Evolutionary conservation across 1,140 invertebrate genomes (phyloP).

Genomic region (Littorina saxatilis): DNA sequence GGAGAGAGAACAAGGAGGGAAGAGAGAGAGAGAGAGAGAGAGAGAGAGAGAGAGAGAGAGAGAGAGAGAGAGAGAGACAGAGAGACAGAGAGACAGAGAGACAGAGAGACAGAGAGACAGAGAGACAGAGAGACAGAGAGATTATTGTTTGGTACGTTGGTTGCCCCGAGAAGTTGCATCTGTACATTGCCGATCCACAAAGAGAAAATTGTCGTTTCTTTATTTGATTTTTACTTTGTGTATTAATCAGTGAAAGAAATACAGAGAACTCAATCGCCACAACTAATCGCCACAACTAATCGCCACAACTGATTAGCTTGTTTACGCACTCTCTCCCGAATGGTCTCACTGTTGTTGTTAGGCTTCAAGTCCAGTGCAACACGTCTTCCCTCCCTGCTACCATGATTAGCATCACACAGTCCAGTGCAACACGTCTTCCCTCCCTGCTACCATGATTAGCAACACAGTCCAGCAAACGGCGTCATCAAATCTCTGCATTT

Average conservation of each 20-base stretch:
- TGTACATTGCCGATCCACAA: no score
- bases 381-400: not conserved
- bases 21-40: not conserved
- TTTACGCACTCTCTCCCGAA: not conserved
- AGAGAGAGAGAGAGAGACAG: not conserved
- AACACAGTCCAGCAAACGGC: not conserved
- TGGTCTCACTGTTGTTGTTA: not conserved
- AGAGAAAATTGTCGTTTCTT: no score
- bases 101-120: not conserved
- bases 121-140: not conserved
- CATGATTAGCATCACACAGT: no score
- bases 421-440: not conserved
- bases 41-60: not conserved
- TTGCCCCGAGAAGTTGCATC: no score
- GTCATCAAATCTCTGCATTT: no score
- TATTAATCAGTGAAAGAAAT: no score
- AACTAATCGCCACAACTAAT: no score
- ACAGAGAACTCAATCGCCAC: no score
- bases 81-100: not conserved
- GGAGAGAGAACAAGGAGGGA: not conserved
- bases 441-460: no score
- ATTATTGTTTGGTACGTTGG: no score
- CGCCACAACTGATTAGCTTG: no score
- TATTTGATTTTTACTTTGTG: no score
- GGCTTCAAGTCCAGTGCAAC: not conserved